Percentiles rank a stretch among this genome's conserved stretches.
Evolutionary conservation across 2,113 vertebrate species (phyloP).

Genomic region (Gyps fulvus): DNA sequence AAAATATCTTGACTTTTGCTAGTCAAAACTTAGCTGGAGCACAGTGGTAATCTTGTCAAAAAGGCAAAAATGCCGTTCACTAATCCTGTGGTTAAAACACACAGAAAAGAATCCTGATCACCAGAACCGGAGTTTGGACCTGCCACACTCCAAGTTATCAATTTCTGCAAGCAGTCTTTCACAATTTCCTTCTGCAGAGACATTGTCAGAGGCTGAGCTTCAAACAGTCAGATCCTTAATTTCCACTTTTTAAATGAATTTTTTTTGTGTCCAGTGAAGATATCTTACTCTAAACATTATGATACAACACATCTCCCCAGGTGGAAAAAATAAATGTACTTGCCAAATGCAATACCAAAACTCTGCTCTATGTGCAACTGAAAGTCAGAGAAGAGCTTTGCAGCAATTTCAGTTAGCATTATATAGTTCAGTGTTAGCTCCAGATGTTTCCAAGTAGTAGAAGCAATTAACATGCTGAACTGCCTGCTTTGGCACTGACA

Average conservation of each 20-base stretch:
- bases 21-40: not conserved
- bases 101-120: not conserved
- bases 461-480: not conserved
- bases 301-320: not conserved
- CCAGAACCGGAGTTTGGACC: not conserved
- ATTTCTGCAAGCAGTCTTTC: not conserved
- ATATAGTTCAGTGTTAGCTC: not conserved
- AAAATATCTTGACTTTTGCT: not conserved
- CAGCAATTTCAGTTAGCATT: not conserved
- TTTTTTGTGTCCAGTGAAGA: not conserved
- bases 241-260: not conserved
- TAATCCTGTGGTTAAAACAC: not conserved
- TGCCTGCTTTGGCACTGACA: not conserved
- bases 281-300: not conserved
- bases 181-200: not conserved
- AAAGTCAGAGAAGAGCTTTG: not conserved
- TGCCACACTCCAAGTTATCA: not conserved
- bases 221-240: not conserved
- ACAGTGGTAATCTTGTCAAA: not conserved
- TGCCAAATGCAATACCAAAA: not conserved
- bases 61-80: rapidly evolving
- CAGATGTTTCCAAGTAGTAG: not conserved
- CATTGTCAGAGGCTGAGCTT: not conserved
- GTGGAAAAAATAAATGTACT: not conserved
- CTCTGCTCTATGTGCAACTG: not conserved